Base-by-base conservation (phyloP, 1,140 invertebrate species). In the Bombus balteatus region DNA sequence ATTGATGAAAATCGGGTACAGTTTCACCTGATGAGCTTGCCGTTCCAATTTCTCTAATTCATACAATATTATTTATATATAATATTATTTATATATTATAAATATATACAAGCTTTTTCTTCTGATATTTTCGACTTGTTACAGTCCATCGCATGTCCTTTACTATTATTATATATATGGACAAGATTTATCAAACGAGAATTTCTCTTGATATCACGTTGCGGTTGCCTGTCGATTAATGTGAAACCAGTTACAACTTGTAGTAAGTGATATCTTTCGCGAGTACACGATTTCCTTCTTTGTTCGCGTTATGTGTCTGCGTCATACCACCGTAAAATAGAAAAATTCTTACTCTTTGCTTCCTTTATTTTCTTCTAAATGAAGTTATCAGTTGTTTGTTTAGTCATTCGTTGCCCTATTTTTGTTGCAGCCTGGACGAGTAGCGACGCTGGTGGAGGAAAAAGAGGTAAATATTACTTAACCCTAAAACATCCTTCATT, bases 401-500 rank as follows among this genome's bases (percentile, higher is more conserved):
- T 37, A 53, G 5, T n/a, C 9, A 74, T 47, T 28, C 0, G 22
- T 88, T 92, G 5, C 92, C 86, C 3, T 93, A 90, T 92, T 93
- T 95, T 95, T 93, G 92, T 97, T 97, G 73, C 95, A 98, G 97
- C 97, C 97, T 43, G 97, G 97, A 53, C 95, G 97, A 90, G 97
- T 98, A 10, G 97, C 97, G 22, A 98, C 97, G 47, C 94, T 98
- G 71, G 95, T 98, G 53, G 96, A 97, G 94, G 97, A 97, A 88
- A 95, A 96, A 93, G 96, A 97, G 95, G 97, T 97, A 95, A 96
- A 12, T 28, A 59, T 32, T 8, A 8, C 1, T 25, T 2, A 10
- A 12, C 13, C 10, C 22, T 28, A 13, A 13, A 47, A 34, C 1
- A 2, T 43, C n/a, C 28, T 2, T 9, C 3, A 0, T 37, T 39